Percentiles rank a stretch among this genome's conserved stretches.
phyloP scores from a whole-genome alignment of 2,888 invertebrate species.

The Aleiodes leptofemur region DNA sequence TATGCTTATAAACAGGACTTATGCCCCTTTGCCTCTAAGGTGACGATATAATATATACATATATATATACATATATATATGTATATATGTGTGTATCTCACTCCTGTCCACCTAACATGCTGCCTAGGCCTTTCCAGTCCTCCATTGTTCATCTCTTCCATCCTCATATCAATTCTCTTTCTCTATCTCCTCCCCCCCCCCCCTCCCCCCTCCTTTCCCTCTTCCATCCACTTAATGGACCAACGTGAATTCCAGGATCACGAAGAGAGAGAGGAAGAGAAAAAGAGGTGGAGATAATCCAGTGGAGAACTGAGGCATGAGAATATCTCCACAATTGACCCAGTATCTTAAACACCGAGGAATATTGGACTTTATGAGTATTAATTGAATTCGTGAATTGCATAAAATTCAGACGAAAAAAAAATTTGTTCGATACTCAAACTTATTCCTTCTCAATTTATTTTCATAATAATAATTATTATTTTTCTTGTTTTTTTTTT shows the following conservation, averaged over 20 bases:
- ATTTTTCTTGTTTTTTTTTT: background rate
- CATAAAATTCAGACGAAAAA: too few species aligned
- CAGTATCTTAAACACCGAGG: slow-evolving; percentile 13
- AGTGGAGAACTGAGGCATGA: slow-evolving; percentile 1
- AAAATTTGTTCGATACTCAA: too few species aligned
- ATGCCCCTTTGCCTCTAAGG: too few species aligned
- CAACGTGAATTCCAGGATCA: slow-evolving; percentile 44
- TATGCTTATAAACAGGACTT: too few species aligned
- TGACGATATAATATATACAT: too few species aligned
- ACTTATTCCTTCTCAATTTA: too few species aligned
- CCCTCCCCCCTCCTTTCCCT: background rate
- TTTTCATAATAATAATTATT: too few species aligned
- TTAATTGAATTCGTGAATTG: slow-evolving; percentile 11
- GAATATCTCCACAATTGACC: slow-evolving; percentile 11
- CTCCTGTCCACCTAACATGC: slow-evolving; percentile 29
- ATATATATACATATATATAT: background rate
- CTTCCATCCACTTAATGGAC: slow-evolving; percentile 42
- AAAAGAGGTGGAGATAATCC: background rate
- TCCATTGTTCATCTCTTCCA: slow-evolving; percentile 21
- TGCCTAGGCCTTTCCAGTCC: slow-evolving; percentile 30
- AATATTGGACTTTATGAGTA: slow-evolving; percentile 6
- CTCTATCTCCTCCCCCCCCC: background rate
- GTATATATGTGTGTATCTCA: slow-evolving; percentile 11
- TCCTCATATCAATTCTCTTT: background rate
- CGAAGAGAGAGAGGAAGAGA: slow-evolving; percentile 32